Conservation (phyloP, 1,140 invertebrate genomes). For the Macrostomum lignano region DNA sequence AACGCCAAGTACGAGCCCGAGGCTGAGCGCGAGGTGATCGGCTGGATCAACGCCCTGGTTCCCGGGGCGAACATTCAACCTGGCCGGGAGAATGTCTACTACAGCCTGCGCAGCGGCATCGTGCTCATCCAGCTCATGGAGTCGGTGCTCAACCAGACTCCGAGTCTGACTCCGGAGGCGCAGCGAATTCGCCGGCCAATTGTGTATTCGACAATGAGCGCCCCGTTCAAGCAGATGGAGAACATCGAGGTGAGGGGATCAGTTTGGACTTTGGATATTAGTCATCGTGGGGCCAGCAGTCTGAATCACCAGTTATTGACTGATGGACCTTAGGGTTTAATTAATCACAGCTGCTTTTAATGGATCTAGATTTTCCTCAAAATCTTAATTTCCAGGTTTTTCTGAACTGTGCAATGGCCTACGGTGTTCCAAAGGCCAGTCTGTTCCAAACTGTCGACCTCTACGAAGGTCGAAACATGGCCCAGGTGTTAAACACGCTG, state of each 20-base stretch:
- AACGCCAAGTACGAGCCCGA: conserved; percentile 9
- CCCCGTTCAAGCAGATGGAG: conserved; percentile 29
- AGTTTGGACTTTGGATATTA: neutral
- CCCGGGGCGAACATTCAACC: conserved; percentile 1
- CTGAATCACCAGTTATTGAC: neutral
- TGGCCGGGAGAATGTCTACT: conserved; percentile 7
- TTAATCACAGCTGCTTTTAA: conserved; percentile 4
- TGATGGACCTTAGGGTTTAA: neutral
- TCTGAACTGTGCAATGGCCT: conserved; percentile 46
- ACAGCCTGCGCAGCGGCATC: conserved; percentile 6
- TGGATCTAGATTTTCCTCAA: conserved; percentile 37
- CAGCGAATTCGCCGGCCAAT: neutral
- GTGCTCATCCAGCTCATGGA: conserved; percentile 7
- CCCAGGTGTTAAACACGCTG: conserved; percentile 21
- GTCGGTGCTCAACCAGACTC: conserved; percentile 5
- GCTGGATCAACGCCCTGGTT: conserved; percentile 8
- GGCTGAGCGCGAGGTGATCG: conserved; percentile 8
- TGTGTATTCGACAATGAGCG: conserved; percentile 18
- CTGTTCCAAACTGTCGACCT: conserved; percentile 56
- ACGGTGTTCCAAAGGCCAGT: conserved; percentile 71
- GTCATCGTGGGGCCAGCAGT: neutral
- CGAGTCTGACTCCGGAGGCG: conserved; percentile 2
- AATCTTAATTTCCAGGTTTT: conserved; percentile 90
- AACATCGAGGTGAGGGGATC: neutral
- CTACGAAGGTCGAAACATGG: conserved; percentile 37